A percentile compares a stretch with the other conserved stretches of the same genome.
These are phyloP conservation scores for Pammene aurita DNA, from an alignment of 2,888 invertebrate species.

Conservation along the genomic window DNA sequence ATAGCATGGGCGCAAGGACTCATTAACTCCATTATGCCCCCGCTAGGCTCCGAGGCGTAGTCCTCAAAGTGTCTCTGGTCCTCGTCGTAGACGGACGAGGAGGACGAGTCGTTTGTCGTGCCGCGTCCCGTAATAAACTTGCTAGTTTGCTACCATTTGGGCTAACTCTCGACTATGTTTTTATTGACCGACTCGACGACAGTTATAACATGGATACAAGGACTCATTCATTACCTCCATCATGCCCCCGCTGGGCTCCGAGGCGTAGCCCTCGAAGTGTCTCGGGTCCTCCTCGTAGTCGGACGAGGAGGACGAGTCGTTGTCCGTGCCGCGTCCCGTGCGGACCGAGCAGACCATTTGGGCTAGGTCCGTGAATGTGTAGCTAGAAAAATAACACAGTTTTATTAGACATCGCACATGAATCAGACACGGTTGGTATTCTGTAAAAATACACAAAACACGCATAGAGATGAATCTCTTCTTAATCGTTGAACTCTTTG, in stretches of 20 bases:
- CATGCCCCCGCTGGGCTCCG: conserved; percentile 87
- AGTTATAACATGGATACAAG: too few relatives aligned
- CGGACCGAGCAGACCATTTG: conserved; percentile 95
- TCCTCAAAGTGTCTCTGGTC: conserved; percentile 90
- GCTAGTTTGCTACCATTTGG: conserved; percentile 96
- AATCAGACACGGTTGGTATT: too few relatives aligned
- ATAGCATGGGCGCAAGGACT: background rate
- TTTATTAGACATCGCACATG: too few relatives aligned
- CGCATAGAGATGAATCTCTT: too few relatives aligned
- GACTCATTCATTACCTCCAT: conserved; percentile 61
- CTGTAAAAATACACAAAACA: too few relatives aligned
- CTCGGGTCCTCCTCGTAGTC: conserved; percentile 87
- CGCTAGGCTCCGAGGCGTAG: conserved; percentile 92
- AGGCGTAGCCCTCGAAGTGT: conserved; percentile 92
- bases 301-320: conserved; percentile 84
- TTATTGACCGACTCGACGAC: too few relatives aligned
- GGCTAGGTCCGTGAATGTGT: conserved; percentile 95
- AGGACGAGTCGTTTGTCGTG: conserved; percentile 81
- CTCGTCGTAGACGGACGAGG: conserved; percentile 86
- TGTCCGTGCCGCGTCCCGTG: conserved; percentile 73
- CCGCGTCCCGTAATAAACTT: conserved; percentile 85
- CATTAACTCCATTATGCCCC: conserved; percentile 73
- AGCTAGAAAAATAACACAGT: conserved; percentile 80
- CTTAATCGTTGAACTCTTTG: too few relatives aligned
- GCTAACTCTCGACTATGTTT: conserved; percentile 87